phyloP scores from a whole-genome alignment of 2,797 vertebrate species.

The Bufotes viridis region DNA sequence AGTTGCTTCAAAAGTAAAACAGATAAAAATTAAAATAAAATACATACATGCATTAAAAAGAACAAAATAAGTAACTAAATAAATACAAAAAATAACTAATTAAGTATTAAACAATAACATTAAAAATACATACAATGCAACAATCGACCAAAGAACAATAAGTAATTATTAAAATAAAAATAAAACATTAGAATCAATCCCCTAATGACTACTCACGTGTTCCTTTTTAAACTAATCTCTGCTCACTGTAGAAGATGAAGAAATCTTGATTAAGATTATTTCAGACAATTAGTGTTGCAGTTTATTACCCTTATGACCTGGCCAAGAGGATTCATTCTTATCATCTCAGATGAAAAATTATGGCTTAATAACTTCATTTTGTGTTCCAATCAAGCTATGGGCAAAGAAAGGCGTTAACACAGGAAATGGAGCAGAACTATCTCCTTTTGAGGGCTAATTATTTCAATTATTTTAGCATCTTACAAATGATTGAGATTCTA shows the following conservation, averaged over 20 bases:
- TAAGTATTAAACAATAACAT: too few species aligned
- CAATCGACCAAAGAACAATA: too few species aligned
- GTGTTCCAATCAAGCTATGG: conserved; percentile 71
- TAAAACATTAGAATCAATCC: conserved; percentile 69
- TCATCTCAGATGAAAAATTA: conserved; percentile 70
- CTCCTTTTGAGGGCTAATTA: conserved; percentile 62
- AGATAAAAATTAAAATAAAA: too few species aligned
- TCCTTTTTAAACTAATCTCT: conserved; percentile 78
- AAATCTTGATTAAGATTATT: conserved; percentile 75
- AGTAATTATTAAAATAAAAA: not conserved
- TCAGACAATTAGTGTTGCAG: conserved; percentile 76
- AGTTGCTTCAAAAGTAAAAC: too few species aligned
- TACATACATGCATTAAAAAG: too few species aligned
- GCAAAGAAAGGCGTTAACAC: conserved; percentile 63
- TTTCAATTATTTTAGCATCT: conserved; percentile 60
- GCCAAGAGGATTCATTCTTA: conserved; percentile 64
- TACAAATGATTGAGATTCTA: conserved; percentile 47
- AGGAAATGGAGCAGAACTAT: conserved; percentile 64
- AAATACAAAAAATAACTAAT: too few species aligned
- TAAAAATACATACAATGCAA: too few species aligned
- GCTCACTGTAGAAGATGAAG: conserved; percentile 69
- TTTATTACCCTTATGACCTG: conserved; percentile 69
- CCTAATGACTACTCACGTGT: conserved; percentile 83
- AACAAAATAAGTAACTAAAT: too few species aligned
- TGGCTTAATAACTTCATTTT: conserved; percentile 74